Evolutionary conservation across 2,888 invertebrate genomes (phyloP).

Genomic region (Plebejus argus): DNA sequence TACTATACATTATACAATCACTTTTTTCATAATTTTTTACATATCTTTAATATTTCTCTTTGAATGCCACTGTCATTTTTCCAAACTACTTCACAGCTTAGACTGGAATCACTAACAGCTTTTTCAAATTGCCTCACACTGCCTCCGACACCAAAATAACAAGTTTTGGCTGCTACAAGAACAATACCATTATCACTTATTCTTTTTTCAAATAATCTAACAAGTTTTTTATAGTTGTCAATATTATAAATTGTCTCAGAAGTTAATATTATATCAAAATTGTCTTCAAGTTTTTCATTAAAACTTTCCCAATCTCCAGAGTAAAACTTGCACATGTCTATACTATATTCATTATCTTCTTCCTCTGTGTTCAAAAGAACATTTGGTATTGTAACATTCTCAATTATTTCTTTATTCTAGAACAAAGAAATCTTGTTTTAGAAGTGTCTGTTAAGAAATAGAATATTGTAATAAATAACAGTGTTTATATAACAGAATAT

Average conservation of each 20-base stretch:
- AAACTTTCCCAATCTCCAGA: conserved; percentile 90
- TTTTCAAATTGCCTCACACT: conserved; percentile 88
- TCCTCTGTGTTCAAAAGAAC: conserved; percentile 83
- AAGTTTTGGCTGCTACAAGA: conserved; percentile 92
- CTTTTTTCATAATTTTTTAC: conserved; percentile 18
- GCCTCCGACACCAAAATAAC: conserved; percentile 98
- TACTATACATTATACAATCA: neutral
- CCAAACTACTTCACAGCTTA: conserved; percentile 83
- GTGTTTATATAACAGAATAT: no score
- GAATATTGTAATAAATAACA: no score
- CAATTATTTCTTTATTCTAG: conserved; percentile 92
- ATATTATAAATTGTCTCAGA: conserved; percentile 97
- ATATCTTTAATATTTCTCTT: conserved; percentile 63
- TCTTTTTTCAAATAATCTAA: conserved; percentile 83
- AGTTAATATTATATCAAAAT: conserved; percentile 92
- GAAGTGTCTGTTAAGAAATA: no score
- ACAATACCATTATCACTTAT: conserved; percentile 82
- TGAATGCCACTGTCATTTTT: conserved; percentile 82
- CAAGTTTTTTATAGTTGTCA: conserved; percentile 88
- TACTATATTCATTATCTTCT: conserved; percentile 54
- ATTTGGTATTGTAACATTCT: conserved; percentile 91
- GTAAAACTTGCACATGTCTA: conserved; percentile 79
- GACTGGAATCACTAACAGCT: conserved; percentile 77
- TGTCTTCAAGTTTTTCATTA: conserved; percentile 57
- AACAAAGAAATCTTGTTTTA: conserved; percentile 44